Conservation (phyloP, 2,797 vertebrate genomes). For the Percopsis omiscomaycus region DNA sequence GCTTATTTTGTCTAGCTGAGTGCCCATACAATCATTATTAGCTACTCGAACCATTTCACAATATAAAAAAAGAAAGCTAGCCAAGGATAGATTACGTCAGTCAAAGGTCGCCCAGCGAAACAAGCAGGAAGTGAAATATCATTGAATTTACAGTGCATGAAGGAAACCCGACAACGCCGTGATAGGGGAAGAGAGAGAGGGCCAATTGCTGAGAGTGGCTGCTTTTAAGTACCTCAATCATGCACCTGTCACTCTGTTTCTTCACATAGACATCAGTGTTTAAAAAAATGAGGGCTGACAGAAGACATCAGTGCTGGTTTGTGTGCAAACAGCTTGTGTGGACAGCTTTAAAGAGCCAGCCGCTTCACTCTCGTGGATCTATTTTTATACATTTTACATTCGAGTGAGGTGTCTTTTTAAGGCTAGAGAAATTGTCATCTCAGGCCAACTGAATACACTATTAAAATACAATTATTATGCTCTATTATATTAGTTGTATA, state of each 20-base stretch:
- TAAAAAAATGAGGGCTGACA: slow-evolving; percentile 85
- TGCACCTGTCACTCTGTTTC: slow-evolving; percentile 89
- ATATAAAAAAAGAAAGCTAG: slow-evolving; percentile 40
- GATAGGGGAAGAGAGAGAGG: slow-evolving; percentile 58
- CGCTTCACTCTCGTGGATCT: slow-evolving; percentile 39
- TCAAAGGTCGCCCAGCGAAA: slow-evolving; percentile 40
- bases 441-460: slow-evolving; percentile 42
- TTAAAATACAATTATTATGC: slow-evolving; percentile 34
- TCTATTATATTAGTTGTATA: slow-evolving; percentile 38
- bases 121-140: slow-evolving; percentile 44
- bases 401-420: slow-evolving; percentile 34
- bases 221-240: slow-evolving; percentile 87
- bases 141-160: slow-evolving; percentile 28
- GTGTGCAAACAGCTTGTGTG: slow-evolving; percentile 70
- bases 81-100: slow-evolving; percentile 39
- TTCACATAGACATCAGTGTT: slow-evolving; percentile 85
- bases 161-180: slow-evolving; percentile 24
- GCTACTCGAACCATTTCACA: slow-evolving; percentile 39
- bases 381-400: slow-evolving; percentile 55
- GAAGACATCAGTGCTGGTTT: slow-evolving; percentile 72
- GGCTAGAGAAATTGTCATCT: slow-evolving; percentile 38
- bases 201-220: slow-evolving; percentile 84
- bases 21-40: slow-evolving; percentile 43
- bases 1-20: slow-evolving; percentile 25
- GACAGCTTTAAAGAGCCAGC: slow-evolving; percentile 50